phyloP scores from a whole-genome alignment of 2,797 vertebrate species.

The Dicrostonyx torquatus region DNA sequence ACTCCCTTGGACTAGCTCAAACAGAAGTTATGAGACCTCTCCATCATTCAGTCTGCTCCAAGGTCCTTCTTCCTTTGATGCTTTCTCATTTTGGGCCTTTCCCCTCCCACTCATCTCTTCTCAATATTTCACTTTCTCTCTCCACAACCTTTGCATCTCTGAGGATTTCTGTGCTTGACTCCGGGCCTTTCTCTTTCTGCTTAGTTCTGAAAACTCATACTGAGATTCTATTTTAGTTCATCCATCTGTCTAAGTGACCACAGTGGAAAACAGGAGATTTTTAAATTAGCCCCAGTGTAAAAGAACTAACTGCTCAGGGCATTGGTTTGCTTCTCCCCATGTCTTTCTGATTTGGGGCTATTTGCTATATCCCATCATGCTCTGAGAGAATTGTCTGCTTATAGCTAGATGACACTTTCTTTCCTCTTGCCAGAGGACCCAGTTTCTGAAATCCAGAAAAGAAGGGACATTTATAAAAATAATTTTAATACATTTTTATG shows the following conservation, averaged over 20 bases:
- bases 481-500: not conserved
- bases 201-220: slow-evolving; percentile 26
- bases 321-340: not conserved
- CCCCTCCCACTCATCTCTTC: not conserved
- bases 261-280: not conserved
- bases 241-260: not conserved
- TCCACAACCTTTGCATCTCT: slow-evolving; percentile 22
- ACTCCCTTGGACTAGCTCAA: not conserved
- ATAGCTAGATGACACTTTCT: not conserved
- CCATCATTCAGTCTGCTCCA: slow-evolving; percentile 37
- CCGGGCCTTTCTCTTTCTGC: not conserved
- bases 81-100: slow-evolving; percentile 6
- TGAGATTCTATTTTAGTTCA: slow-evolving; percentile 31
- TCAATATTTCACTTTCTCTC: not conserved
- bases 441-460: slow-evolving; percentile 49
- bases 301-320: accelerated
- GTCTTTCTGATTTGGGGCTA: not conserved
- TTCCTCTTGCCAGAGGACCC: not conserved
- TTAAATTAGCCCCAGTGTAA: not conserved
- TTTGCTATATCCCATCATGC: not conserved
- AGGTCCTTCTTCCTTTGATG: not conserved
- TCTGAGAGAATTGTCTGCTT: not conserved
- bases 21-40: slow-evolving; percentile 66
- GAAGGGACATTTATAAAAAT: not conserved
- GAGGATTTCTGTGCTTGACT: slow-evolving; percentile 24